phyloP scores from a whole-genome alignment of 2,113 vertebrate species.

The Loxodonta africana region DNA sequence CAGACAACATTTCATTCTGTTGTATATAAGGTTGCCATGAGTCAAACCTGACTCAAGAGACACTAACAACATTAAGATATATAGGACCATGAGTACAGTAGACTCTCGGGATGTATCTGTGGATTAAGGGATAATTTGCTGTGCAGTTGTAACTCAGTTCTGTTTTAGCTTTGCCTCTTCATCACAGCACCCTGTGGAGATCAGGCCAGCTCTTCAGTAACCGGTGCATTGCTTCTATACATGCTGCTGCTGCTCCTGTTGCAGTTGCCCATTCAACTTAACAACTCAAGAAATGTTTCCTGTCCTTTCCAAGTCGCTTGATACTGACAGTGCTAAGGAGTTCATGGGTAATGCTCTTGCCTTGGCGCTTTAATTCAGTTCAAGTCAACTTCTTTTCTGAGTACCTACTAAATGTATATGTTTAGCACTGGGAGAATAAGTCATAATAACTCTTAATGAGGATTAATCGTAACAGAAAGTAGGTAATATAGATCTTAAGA shows the following conservation, averaged over 20 bases:
- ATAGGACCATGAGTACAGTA: background rate
- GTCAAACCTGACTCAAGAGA: background rate
- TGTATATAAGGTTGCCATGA: background rate
- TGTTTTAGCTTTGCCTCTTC: background rate
- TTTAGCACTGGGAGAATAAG: background rate
- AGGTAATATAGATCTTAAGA: background rate
- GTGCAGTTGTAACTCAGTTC: background rate
- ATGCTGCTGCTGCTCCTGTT: background rate
- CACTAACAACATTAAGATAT: background rate
- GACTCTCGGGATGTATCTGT: background rate
- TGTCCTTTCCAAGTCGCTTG: background rate
- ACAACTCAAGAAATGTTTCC: background rate
- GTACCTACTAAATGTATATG: background rate
- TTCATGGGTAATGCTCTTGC: background rate
- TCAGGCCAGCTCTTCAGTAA: background rate
- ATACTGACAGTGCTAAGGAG: background rate
- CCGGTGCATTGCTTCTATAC: accelerated
- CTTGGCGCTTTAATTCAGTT: background rate
- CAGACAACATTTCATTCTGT: background rate
- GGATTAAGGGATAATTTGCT: background rate
- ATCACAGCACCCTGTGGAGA: background rate
- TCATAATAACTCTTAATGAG: background rate
- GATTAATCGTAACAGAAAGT: background rate
- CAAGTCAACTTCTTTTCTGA: background rate
- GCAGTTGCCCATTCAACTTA: accelerated